A percentile compares a stretch with the other conserved stretches of the same genome.
Evolutionary conservation across 1,140 invertebrate genomes (phyloP).

Genomic region (Manduca sexta): DNA sequence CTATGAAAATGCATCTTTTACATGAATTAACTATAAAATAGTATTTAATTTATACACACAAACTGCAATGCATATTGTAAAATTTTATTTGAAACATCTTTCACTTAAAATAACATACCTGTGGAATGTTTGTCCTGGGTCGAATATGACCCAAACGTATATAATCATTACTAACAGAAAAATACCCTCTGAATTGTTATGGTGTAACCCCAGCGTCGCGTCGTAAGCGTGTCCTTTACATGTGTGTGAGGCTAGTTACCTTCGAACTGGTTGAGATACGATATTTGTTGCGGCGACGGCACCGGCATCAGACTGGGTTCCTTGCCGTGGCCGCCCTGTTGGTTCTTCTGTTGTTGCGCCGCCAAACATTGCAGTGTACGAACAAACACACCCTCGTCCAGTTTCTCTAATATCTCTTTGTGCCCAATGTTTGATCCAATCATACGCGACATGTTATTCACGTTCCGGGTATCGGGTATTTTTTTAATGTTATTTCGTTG

Average conservation of each 20-base stretch:
- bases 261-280: constrained; percentile 96
- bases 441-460: constrained; percentile 2
- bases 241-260: constrained; percentile 67
- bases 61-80: too few relatives aligned
- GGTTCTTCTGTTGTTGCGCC: constrained; percentile 81
- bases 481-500: constrained; percentile 34
- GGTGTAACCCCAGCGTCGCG: constrained; percentile 9
- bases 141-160: too few relatives aligned
- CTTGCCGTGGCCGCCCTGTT: constrained; percentile 73
- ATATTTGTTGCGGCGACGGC: constrained; percentile 96
- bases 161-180: too few relatives aligned
- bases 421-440: constrained; percentile 37
- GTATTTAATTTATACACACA: too few relatives aligned
- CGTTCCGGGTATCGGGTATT: constrained; percentile 17
- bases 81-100: too few relatives aligned
- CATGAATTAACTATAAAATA: too few relatives aligned
- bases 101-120: too few relatives aligned
- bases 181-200: neutral
- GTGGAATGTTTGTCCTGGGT: too few relatives aligned
- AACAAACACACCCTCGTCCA: constrained; percentile 86
- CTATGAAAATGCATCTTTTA: too few relatives aligned
- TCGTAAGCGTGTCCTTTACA: constrained; percentile 17
- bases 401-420: constrained; percentile 66
- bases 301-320: constrained; percentile 96
- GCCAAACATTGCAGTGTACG: constrained; percentile 85